Percentiles rank a stretch among this genome's conserved stretches.
phyloP scores from a whole-genome alignment of 2,888 invertebrate species.

The Meiosimyza platycephala region DNA sequence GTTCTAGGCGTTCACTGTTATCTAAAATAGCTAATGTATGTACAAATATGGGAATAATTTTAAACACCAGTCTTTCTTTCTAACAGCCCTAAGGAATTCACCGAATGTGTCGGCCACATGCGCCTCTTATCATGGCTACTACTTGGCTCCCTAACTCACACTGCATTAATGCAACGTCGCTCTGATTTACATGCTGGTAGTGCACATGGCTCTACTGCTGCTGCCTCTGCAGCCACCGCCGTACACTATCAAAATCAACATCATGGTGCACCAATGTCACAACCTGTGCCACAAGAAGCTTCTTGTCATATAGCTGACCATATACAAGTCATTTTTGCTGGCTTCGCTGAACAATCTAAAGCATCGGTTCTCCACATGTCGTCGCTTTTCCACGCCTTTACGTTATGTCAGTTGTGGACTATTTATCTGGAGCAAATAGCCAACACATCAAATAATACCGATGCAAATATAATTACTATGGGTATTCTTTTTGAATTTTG shows the following conservation, averaged over 20 bases:
- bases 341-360: conserved; percentile 96
- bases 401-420: conserved; percentile 98
- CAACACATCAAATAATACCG: conserved; percentile 75
- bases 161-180: conserved; percentile 71
- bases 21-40: not conserved
- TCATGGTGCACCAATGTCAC: conserved; percentile 67
- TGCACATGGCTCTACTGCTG: conserved; percentile 47
- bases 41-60: not conserved
- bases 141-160: conserved; percentile 93
- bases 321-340: conserved; percentile 93
- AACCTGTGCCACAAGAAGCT: conserved; percentile 95
- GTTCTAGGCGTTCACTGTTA: not conserved
- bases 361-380: conserved; percentile 94
- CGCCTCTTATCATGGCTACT: conserved; percentile 95
- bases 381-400: conserved; percentile 96
- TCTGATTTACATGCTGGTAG: conserved; percentile 48
- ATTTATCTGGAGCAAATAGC: conserved; percentile 95
- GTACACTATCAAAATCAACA: conserved; percentile 56
- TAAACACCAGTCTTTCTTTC: not conserved
- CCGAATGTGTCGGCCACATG: conserved; percentile 95
- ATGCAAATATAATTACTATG: conserved; percentile 75
- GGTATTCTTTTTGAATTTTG: conserved; percentile 96
- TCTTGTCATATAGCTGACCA: conserved; percentile 97
- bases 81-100: conserved; percentile 87
- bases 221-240: conserved; percentile 44